Evolutionary conservation across 2,888 invertebrate genomes (phyloP).

Genomic region (Drosophila mettleri): DNA sequence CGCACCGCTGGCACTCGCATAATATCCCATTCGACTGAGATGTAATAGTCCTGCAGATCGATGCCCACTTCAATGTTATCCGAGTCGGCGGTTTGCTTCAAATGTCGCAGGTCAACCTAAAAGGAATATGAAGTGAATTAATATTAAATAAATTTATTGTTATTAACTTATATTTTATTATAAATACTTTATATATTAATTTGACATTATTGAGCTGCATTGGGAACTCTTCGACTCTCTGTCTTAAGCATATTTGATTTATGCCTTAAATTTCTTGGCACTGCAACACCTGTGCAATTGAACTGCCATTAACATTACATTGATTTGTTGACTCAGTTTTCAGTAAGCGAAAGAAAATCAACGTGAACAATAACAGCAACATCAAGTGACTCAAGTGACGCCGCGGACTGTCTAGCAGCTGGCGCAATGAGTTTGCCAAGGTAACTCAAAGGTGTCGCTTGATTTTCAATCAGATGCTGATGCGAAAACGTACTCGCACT

Average conservation of each 20-base stretch:
- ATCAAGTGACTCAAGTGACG: slow-evolving; percentile 43
- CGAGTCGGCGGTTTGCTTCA: slow-evolving; percentile 94
- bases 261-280: slow-evolving; percentile 37
- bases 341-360: slow-evolving; percentile 13
- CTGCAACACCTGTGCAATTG: slow-evolving; percentile 65
- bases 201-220: neutral
- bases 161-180: neutral
- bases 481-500: slow-evolving; percentile 53
- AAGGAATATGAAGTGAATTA: neutral
- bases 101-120: slow-evolving; percentile 95
- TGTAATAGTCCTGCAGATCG: slow-evolving; percentile 96
- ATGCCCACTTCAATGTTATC: slow-evolving; percentile 95
- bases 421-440: slow-evolving; percentile 42
- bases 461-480: slow-evolving; percentile 24
- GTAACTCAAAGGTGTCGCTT: slow-evolving; percentile 54
- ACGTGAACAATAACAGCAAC: slow-evolving; percentile 18
- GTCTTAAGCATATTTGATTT: slow-evolving; percentile 54
- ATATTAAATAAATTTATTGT: neutral
- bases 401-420: slow-evolving; percentile 34
- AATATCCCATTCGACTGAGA: slow-evolving; percentile 99
- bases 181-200: neutral
- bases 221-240: slow-evolving; percentile 10
- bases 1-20: slow-evolving; percentile 95
- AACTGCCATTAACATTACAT: slow-evolving; percentile 67
- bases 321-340: slow-evolving; percentile 71